Evolutionary conservation across 1,140 invertebrate species (phyloP).

Genomic region (Aphelenchoides fujianensis): DNA sequence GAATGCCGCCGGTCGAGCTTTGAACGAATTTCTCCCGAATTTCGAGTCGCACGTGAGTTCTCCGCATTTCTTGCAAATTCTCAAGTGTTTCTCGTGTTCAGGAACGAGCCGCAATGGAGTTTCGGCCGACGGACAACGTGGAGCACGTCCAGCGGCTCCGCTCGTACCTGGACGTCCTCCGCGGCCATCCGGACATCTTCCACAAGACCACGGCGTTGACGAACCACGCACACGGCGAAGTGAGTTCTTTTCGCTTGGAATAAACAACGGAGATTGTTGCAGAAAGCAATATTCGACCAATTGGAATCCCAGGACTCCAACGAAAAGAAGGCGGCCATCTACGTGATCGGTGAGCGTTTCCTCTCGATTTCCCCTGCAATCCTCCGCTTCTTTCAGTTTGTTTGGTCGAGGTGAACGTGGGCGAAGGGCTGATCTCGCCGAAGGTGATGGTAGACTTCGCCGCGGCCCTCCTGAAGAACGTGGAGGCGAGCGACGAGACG

Average conservation of each 20-base stretch:
- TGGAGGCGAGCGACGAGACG: constrained; percentile 32
- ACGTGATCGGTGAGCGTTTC: constrained; percentile 43
- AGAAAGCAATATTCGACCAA: constrained; percentile 35
- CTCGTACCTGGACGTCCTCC: background rate
- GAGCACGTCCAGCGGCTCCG: background rate
- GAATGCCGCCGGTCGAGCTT: no score
- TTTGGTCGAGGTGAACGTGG: constrained; percentile 37
- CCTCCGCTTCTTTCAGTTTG: constrained; percentile 36
- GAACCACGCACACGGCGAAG: background rate
- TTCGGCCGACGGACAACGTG: background rate
- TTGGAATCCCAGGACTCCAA: constrained; percentile 34
- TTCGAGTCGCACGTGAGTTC: no score
- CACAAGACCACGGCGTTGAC: background rate
- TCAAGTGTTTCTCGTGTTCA: no score
- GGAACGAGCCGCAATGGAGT: no score
- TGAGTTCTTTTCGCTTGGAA: background rate
- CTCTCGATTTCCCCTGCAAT: background rate
- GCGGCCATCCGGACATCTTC: background rate
- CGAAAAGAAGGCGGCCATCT: constrained; percentile 50
- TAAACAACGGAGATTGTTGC: constrained; percentile 8
- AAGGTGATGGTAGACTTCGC: constrained; percentile 36
- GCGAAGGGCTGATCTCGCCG: constrained; percentile 21
- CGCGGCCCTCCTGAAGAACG: constrained; percentile 40
- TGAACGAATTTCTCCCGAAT: no score
- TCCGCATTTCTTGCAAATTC: no score